These are phyloP conservation scores for Brevimyrus niger DNA, from an alignment of 2,113 vertebrate genomes.

Conservation along the genomic window DNA sequence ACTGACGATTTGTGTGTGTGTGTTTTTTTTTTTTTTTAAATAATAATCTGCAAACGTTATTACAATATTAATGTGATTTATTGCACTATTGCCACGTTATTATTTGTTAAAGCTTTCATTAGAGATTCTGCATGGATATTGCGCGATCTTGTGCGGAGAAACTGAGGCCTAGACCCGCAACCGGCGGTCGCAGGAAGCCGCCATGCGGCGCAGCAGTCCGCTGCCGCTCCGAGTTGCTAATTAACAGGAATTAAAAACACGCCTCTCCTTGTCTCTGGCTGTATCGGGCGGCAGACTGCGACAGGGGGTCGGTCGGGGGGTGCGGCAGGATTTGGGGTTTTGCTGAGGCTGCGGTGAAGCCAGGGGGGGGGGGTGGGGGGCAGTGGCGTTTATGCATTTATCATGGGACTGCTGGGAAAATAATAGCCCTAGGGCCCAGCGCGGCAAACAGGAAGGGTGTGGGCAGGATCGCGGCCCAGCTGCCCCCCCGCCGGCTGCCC, in stretches of 20 bases:
- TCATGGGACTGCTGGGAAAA: conserved; percentile 39
- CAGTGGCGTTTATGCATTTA: conserved; percentile 38
- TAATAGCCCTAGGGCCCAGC: conserved; percentile 51
- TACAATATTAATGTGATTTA: background rate
- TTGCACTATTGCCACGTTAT: background rate
- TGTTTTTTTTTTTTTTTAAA: no score
- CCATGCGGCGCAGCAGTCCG: background rate
- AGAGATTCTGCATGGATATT: background rate
- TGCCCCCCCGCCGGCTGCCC: conserved; percentile 63
- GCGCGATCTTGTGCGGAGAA: background rate
- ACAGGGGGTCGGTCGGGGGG: background rate
- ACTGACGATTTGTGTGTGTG: background rate
- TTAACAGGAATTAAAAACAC: background rate
- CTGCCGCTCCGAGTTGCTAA: background rate
- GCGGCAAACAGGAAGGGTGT: conserved; percentile 78
- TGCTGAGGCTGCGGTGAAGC: background rate
- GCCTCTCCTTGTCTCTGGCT: background rate
- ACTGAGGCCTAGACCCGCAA: background rate
- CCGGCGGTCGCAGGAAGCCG: background rate
- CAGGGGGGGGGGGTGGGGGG: background rate
- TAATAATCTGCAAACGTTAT: background rate
- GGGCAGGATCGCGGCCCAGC: conserved; percentile 69
- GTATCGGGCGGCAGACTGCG: background rate
- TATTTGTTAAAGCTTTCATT: background rate
- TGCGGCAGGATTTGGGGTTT: background rate